Evolutionary conservation across 1,140 invertebrate genomes (phyloP), one percentile per base, ranked within the genome.

Genomic region (Littorina saxatilis): DNA sequence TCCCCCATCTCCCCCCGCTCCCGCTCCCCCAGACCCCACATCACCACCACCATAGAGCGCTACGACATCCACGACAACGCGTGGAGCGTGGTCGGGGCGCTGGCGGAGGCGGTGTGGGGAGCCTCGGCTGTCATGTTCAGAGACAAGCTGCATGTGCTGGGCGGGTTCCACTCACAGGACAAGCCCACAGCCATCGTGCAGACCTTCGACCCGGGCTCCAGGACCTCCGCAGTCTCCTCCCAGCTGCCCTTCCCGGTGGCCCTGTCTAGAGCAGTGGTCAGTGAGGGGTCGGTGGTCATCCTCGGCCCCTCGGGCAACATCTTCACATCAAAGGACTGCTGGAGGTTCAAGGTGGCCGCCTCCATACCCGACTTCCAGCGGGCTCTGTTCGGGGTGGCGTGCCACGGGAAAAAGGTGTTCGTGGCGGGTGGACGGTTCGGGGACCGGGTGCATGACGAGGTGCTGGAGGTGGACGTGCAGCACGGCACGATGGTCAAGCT

Each of bases 111-210:
- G 13, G 87, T 89, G 0, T 81, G 82, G 68, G 85, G 81, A 15
- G 76, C 82, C 5, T 86, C 88, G 9, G 75, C 75, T 1, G 83
- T 84, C 1, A 84, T 87, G 5, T 50, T 81, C 52, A 43, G 78
- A 13, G 83, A 83, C 29, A 86, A 87, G 73, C 81, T 89, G 52
- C 86, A 82, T 68, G 37, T 85, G 3, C 87, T 88, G 61, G 88
- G 88, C 43, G 88, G 87, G 0, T 81, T 81, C 76, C 68, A 80
- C 7, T 58, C 80, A 47, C 68, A 87, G 40, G 83, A 79, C 23
- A 80, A 66, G 17, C 84, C 86, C 17, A 85, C 84, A 0, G 52
- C 78, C 43, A 58, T 78, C 27, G 83, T 88, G 32, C 88, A 88
- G 76, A 86, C 82, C 39, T 89, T 83, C 78, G 85, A 89, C 75